These are phyloP conservation scores for Hyperoplus lanceolatus DNA, from an alignment of 2,797 vertebrate species.

Conservation along the genomic window DNA sequence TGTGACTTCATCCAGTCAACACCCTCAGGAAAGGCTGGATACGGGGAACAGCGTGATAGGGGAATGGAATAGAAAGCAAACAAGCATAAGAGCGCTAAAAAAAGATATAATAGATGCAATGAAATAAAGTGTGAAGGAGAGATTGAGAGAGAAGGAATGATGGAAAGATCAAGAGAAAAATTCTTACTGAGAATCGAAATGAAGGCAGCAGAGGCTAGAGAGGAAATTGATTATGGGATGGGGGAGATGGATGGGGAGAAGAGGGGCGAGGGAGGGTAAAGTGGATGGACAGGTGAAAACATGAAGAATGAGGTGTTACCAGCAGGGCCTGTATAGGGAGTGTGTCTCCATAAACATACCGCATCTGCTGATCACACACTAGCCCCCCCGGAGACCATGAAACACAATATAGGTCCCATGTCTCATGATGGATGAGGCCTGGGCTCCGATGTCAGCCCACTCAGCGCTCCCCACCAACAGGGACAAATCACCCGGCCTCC, in stretches of 20 bases:
- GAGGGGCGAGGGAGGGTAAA: slow-evolving; percentile 11
- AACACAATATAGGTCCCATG: slow-evolving; percentile 71
- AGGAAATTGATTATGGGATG: slow-evolving; percentile 53
- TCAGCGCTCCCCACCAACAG: slow-evolving; percentile 69
- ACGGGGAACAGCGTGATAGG: slow-evolving; percentile 49
- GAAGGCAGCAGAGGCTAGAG: slow-evolving; percentile 24
- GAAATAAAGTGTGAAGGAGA: slow-evolving; percentile 42
- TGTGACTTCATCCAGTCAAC: slow-evolving; percentile 72
- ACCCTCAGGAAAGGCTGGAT: slow-evolving; percentile 61
- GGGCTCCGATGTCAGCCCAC: slow-evolving; percentile 67
- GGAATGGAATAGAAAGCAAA: slow-evolving; percentile 27
- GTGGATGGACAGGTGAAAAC: slow-evolving; percentile 56
- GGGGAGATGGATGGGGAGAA: slow-evolving; percentile 36
- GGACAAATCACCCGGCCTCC: slow-evolving; percentile 75
- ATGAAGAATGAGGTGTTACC: slow-evolving; percentile 65
- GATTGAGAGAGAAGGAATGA: slow-evolving; percentile 24
- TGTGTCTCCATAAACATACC: slow-evolving; percentile 73
- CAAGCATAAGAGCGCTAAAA: slow-evolving; percentile 13
- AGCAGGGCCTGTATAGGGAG: slow-evolving; percentile 51
- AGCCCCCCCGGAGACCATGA: slow-evolving; percentile 64
- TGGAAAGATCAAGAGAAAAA: slow-evolving; percentile 40
- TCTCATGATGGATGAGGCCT: slow-evolving; percentile 79
- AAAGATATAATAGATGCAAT: slow-evolving; percentile 42
- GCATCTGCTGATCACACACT: slow-evolving; percentile 74
- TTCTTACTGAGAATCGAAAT: slow-evolving; percentile 44